phyloP scores from a whole-genome alignment of 2,797 vertebrate genomes.

The Danio aesculapii region DNA sequence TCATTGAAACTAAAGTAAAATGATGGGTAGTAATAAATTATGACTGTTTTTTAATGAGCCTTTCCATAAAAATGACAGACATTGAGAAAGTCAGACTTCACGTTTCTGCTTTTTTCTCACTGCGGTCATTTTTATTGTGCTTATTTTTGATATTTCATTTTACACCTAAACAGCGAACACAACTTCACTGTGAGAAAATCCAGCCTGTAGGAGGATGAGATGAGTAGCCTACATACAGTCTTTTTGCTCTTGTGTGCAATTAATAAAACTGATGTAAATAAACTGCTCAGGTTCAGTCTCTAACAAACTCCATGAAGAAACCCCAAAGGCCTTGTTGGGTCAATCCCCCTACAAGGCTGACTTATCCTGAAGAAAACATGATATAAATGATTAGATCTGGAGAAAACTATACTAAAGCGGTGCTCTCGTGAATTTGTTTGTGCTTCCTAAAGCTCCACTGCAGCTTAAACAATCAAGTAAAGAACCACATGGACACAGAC shows the following conservation, averaged over 20 bases:
- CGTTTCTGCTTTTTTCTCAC: too few relatives aligned
- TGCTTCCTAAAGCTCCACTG: conserved; percentile 34
- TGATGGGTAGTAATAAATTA: too few relatives aligned
- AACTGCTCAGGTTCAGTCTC: neutral
- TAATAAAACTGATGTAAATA: conserved; percentile 16
- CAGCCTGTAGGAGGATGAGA: too few relatives aligned
- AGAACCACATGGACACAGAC: conserved; percentile 43
- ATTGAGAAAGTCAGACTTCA: too few relatives aligned
- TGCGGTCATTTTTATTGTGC: too few relatives aligned
- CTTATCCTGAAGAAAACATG: conserved; percentile 18
- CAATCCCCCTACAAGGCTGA: conserved; percentile 14
- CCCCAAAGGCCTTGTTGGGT: neutral
- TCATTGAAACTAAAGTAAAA: too few relatives aligned
- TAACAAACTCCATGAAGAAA: conserved; percentile 5
- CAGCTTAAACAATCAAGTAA: conserved; percentile 30
- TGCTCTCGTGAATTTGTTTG: conserved; percentile 19
- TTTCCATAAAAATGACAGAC: too few relatives aligned
- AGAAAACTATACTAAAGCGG: neutral
- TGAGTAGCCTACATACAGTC: too few relatives aligned
- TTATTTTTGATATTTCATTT: too few relatives aligned
- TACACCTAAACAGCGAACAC: too few relatives aligned
- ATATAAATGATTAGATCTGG: neutral
- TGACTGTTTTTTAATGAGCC: too few relatives aligned
- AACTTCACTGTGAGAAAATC: too few relatives aligned
- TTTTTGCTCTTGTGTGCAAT: neutral